Evolutionary conservation across 2,888 invertebrate genomes (phyloP).

Genomic region (Troides aeacus): DNA sequence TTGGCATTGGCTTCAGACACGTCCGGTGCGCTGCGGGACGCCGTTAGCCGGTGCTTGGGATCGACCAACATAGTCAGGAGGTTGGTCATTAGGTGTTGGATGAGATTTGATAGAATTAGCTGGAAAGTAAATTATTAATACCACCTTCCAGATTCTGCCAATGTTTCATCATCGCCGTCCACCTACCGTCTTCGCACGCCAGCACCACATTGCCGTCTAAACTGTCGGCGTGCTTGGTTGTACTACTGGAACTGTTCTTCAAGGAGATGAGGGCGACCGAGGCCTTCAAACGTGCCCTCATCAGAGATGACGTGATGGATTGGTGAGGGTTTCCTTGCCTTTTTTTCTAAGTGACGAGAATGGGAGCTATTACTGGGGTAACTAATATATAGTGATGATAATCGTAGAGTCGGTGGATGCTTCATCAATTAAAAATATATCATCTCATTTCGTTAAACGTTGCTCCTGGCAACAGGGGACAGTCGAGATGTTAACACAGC

Average conservation of each 20-base stretch:
- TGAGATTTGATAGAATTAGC: too few species aligned
- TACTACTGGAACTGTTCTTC: slow-evolving; percentile 40
- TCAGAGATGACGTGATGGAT: slow-evolving; percentile 42
- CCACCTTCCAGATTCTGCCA: slow-evolving; percentile 48
- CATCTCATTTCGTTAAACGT: too few species aligned
- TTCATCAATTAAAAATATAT: too few species aligned
- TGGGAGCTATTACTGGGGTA: too few species aligned
- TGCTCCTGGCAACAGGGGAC: too few species aligned
- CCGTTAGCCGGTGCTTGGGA: slow-evolving; percentile 5
- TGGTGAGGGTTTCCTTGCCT: slow-evolving; percentile 34
- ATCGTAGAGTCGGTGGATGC: too few species aligned
- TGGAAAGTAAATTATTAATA: too few species aligned
- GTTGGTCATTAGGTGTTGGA: not conserved
- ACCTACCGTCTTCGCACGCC: slow-evolving; percentile 34
- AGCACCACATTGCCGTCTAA: not conserved
- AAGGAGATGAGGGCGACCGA: slow-evolving; percentile 36
- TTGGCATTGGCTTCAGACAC: not conserved
- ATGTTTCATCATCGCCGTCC: slow-evolving; percentile 41
- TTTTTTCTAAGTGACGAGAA: too few species aligned
- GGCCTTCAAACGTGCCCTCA: slow-evolving; percentile 37
- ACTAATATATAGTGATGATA: too few species aligned
- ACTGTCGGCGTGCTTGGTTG: slow-evolving; percentile 19
- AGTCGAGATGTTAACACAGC: too few species aligned
- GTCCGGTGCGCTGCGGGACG: not conserved
- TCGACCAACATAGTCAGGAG: not conserved